Evolutionary conservation across 1,140 invertebrate genomes (phyloP), one percentile per base, ranked within the genome.

Genomic region (Drosophila willistoni): DNA sequence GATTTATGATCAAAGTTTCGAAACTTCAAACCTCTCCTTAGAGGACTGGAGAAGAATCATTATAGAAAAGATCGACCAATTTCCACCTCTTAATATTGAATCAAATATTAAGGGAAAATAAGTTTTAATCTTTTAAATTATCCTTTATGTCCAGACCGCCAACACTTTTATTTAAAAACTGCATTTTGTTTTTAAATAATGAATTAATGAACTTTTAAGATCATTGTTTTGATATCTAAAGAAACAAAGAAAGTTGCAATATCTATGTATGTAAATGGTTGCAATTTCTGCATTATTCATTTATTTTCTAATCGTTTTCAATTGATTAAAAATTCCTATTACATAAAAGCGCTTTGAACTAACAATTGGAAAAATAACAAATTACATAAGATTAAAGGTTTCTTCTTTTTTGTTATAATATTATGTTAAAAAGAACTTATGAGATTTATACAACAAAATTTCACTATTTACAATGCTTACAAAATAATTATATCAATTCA

Each of bases 1-100:
- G 33, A 95, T 95, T 5, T 99, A 98, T 92, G 98, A 99, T 93
- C 96, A 99, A 93, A 97, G 96, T 85, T 98, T 98, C 93, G 98
- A 99, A 93, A 97, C 98, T 77, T 96, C 97, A 95, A 96, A 99
- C 76, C 93, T 98, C 41, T 94, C 96, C 13, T 96, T 98, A 33
- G 96, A 97, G 85, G 96, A 97, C 89, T 99, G 98, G 98, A 98
- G 97, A 95, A 95, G 96, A 81, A 93, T 96, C 22, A 95, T 97
- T 14, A 95, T 95, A 83, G 94, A 96, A 82, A 96, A 96, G 93
- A 95, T 96, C 17, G 44, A 22, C 9, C 44, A 51, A 19, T 51
- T 51, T 51, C 9, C 19, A 51, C 0, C 17, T 12, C 3, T n/a
- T 13, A 12, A 36, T 10, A 36, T 36, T 12, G 9, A 10, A 36